These are phyloP conservation scores for Pectinophora gossypiella DNA, from an alignment of 1,140 invertebrate species.

Conservation along the genomic window DNA sequence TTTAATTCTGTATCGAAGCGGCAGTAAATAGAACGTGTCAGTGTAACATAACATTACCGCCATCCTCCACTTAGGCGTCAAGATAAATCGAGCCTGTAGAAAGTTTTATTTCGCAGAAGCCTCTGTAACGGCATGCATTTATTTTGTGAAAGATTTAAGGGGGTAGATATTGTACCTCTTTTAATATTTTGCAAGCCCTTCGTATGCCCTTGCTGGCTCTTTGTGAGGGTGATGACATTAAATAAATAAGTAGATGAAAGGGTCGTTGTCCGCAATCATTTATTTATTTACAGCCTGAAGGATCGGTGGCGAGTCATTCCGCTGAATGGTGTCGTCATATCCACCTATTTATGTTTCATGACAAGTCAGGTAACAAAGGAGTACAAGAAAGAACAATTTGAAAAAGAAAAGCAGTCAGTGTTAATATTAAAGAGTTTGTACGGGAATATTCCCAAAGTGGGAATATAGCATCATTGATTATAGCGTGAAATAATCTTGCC, in stretches of 20 bases:
- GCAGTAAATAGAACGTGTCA: background rate
- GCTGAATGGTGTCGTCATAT: too few relatives aligned
- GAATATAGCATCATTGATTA: too few relatives aligned
- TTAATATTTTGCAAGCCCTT: constrained; percentile 18
- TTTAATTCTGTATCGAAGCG: too few relatives aligned
- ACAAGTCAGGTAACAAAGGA: too few relatives aligned
- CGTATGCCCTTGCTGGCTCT: background rate
- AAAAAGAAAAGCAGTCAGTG: too few relatives aligned
- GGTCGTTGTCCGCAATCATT: background rate
- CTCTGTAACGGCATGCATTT: constrained; percentile 26
- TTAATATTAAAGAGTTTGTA: too few relatives aligned
- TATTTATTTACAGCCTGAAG: too few relatives aligned
- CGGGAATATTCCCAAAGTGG: too few relatives aligned
- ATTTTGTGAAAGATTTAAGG: constrained; percentile 32
- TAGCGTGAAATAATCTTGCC: too few relatives aligned
- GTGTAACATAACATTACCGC: background rate
- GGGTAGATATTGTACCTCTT: constrained; percentile 8
- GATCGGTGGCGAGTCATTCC: too few relatives aligned
- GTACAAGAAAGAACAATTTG: too few relatives aligned
- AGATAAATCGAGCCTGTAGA: constrained; percentile 12
- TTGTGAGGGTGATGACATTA: constrained; percentile 6
- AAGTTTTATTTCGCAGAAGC: constrained; percentile 10
- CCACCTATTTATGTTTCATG: too few relatives aligned
- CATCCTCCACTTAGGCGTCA: constrained; percentile 1
- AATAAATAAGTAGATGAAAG: constrained; percentile 8